Evolutionary conservation across 2,888 invertebrate genomes (phyloP), one percentile per base, ranked within the genome.

Genomic region (Sminthurinus aureus): DNA sequence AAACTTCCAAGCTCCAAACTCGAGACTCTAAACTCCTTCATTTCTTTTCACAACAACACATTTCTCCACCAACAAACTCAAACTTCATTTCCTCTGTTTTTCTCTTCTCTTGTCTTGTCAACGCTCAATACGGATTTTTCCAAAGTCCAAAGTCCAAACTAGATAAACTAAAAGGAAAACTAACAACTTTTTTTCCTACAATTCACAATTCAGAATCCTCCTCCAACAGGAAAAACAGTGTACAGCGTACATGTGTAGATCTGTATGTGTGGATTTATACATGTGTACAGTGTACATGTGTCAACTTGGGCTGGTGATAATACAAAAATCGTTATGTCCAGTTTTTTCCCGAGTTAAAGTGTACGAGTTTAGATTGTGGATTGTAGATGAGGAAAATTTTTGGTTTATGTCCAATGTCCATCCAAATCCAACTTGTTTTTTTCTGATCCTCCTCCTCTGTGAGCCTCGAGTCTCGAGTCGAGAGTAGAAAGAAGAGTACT

Each of bases 381-480:
- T 20, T n/a, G 66, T 38, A 66, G 11, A 15, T 26, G 18, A 22
- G 9, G 8, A 22, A 24, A 12, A 12, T 75, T 77, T 51, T 64
- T 77, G 50, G 80, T 80, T 51, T 52, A 79, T 69, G 24, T 52
- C 71, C 80, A 22, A 71, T 38, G 38, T 38, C 73, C 26, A 20
- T 26, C 58, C 58, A 18, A 38, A 6, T 38, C 38, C 38, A 38
- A 38, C 38, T 38, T 38, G 38, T 38, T 38, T 38, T 38, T 38
- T 38, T 38, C 38, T 38, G 38, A 24, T 50, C 69, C 51, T 15
- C 26, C 78, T 64, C 50, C 24, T 51, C 69, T 71, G 24, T 71
- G 15, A 13, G 15, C 58, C 9, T 18, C 1, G 58, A 15, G 18
- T 58, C 9, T 58, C 4, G 13, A 58, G 58, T 38, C 6, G 38